Percentiles rank a stretch among this genome's conserved stretches.
Evolutionary conservation across 2,888 invertebrate genomes (phyloP).

Genomic region (Epinotia demarniana): DNA sequence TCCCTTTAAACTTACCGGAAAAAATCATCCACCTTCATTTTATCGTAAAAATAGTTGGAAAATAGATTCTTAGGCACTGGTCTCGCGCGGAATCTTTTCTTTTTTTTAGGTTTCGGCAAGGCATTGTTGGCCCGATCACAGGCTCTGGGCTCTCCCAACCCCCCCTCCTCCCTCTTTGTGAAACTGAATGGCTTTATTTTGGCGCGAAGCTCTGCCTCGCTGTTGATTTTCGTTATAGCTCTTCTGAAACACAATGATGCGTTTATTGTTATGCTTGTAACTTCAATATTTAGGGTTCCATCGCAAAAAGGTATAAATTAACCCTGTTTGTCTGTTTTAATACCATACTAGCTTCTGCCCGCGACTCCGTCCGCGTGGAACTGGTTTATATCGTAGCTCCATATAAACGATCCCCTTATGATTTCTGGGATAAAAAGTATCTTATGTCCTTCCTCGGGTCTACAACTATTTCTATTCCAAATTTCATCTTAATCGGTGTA

Average conservation of each 20-base stretch:
- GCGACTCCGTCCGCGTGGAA: too few relatives aligned
- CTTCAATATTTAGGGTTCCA: not conserved
- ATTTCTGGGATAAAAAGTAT: too few relatives aligned
- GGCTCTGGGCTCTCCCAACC: slow-evolving; percentile 60
- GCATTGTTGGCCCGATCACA: slow-evolving; percentile 69
- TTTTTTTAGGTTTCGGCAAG: slow-evolving; percentile 74
- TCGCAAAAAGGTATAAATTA: too few relatives aligned
- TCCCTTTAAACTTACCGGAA: slow-evolving; percentile 81
- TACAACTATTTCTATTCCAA: too few relatives aligned
- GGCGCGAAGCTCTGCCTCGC: slow-evolving; percentile 85
- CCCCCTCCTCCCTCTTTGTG: slow-evolving; percentile 84
- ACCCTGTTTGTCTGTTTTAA: too few relatives aligned
- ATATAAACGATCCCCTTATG: too few relatives aligned
- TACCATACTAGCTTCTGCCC: too few relatives aligned
- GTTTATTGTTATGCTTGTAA: not conserved
- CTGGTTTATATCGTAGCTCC: too few relatives aligned
- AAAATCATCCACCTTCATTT: slow-evolving; percentile 89
- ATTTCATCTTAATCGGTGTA: too few relatives aligned
- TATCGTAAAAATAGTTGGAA: slow-evolving; percentile 88
- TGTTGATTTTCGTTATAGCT: slow-evolving; percentile 84
- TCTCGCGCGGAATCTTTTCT: slow-evolving; percentile 86
- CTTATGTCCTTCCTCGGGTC: too few relatives aligned
- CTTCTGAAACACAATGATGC: slow-evolving; percentile 66
- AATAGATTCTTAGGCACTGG: slow-evolving; percentile 89
- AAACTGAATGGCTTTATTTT: slow-evolving; percentile 88